These are phyloP conservation scores for Chaetorhynchus papuensis DNA, from an alignment of 2,113 vertebrate species.

Conservation along the genomic window DNA sequence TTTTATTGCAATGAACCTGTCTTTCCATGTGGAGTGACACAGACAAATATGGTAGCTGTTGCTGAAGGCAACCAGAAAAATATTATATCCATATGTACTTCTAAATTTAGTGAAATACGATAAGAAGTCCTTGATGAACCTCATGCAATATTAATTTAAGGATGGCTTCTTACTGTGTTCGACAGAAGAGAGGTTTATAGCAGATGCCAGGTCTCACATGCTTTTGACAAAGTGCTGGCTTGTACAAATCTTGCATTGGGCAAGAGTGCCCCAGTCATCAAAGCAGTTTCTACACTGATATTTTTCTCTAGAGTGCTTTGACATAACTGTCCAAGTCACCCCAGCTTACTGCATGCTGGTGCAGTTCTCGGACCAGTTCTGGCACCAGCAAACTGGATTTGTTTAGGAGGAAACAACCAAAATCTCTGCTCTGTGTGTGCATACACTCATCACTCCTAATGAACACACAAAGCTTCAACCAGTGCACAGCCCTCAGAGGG, in stretches of 20 bases:
- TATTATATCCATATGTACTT: background rate
- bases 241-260: background rate
- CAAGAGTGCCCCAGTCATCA: background rate
- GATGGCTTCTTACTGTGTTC: background rate
- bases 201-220: background rate
- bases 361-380: slow-evolving; percentile 13
- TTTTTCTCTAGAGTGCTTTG: background rate
- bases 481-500: background rate
- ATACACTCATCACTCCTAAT: background rate
- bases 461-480: background rate
- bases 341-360: background rate
- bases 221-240: background rate
- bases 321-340: background rate
- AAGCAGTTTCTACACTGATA: background rate
- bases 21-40: background rate
- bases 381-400: background rate
- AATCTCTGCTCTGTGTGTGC: background rate
- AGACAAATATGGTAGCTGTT: background rate
- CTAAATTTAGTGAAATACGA: background rate
- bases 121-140: background rate
- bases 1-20: background rate
- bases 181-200: background rate
- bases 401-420: background rate
- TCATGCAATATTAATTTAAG: background rate
- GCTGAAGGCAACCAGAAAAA: background rate